A percentile compares a stretch with the other conserved stretches of the same genome.
phyloP scores from a whole-genome alignment of 1,140 invertebrate species.

The Drosophila elegans region DNA sequence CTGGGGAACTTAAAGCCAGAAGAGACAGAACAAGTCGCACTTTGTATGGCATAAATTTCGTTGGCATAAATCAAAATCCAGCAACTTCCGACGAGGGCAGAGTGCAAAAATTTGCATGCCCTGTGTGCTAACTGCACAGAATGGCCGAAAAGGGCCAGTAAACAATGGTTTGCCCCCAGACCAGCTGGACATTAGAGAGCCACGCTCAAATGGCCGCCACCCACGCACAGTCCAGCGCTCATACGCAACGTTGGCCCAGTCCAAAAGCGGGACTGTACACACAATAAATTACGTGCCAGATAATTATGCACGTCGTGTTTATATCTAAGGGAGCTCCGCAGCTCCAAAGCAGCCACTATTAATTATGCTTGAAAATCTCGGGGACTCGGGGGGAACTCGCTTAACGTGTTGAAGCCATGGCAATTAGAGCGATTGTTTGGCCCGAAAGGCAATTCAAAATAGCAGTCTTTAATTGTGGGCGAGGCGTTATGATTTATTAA shows the following conservation, averaged over 20 bases:
- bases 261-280: conserved; percentile 35
- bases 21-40: conserved; percentile 38
- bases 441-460: conserved; percentile 43
- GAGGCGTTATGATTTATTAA: conserved; percentile 61
- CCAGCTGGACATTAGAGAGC: conserved; percentile 59
- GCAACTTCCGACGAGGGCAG: conserved; percentile 76
- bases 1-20: conserved; percentile 31
- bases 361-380: conserved; percentile 36
- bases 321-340: conserved; percentile 49
- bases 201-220: conserved; percentile 73
- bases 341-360: conserved; percentile 35
- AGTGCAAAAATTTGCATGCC: conserved; percentile 81
- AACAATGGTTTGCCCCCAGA: conserved; percentile 37
- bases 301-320: conserved; percentile 72
- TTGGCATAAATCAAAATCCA: conserved; percentile 82
- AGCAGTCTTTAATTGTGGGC: conserved; percentile 67
- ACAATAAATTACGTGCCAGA: conserved; percentile 76
- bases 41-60: conserved; percentile 79
- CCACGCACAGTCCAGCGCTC: conserved; percentile 66
- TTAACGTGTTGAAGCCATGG: conserved; percentile 35
- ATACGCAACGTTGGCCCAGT: conserved; percentile 70
- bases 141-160: conserved; percentile 43
- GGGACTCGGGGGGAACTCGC: conserved; percentile 3
- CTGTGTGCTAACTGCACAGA: conserved; percentile 37
- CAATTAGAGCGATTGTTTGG: conserved; percentile 52